Evolutionary conservation across 2,888 invertebrate species (phyloP).

Genomic region (Lasius fuliginosus): DNA sequence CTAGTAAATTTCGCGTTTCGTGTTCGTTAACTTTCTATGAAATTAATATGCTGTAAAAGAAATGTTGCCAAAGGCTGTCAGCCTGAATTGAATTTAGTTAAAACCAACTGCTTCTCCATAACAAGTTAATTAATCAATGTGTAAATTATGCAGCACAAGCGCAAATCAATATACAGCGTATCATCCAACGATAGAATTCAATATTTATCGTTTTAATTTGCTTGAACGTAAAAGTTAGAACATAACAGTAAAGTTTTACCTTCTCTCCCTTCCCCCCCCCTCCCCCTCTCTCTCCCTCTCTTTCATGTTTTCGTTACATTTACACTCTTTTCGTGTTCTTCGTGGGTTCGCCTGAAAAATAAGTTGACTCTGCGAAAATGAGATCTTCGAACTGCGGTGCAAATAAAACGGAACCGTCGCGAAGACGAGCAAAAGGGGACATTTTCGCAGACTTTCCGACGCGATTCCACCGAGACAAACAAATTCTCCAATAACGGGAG

Average conservation of each 20-base stretch:
- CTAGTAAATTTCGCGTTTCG: background rate
- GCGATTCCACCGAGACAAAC: conserved; percentile 49
- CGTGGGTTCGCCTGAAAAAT: conserved; percentile 21
- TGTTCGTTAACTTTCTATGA: conserved; percentile 20
- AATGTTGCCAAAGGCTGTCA: conserved; percentile 30
- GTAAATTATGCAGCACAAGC: conserved; percentile 24
- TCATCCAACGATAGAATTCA: background rate
- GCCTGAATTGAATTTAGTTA: conserved; percentile 16
- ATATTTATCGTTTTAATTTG: background rate
- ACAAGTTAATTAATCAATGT: conserved; percentile 30
- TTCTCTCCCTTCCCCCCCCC: background rate
- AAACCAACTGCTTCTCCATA: conserved; percentile 11
- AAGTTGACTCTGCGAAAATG: conserved; percentile 10
- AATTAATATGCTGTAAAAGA: conserved; percentile 17
- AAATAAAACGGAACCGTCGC: conserved; percentile 38
- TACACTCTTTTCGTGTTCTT: background rate
- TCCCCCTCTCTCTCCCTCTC: too few species aligned
- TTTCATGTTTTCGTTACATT: background rate
- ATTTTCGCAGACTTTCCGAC: conserved; percentile 32
- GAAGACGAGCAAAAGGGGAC: background rate
- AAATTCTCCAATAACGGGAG: conserved; percentile 23
- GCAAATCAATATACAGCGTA: background rate
- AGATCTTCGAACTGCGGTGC: conserved; percentile 33
- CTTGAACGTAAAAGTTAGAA: background rate
- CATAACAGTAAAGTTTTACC: background rate